Evolutionary conservation across 2,888 invertebrate species (phyloP), one percentile per base, ranked within the genome.

Genomic region (Melolontha melolontha): DNA sequence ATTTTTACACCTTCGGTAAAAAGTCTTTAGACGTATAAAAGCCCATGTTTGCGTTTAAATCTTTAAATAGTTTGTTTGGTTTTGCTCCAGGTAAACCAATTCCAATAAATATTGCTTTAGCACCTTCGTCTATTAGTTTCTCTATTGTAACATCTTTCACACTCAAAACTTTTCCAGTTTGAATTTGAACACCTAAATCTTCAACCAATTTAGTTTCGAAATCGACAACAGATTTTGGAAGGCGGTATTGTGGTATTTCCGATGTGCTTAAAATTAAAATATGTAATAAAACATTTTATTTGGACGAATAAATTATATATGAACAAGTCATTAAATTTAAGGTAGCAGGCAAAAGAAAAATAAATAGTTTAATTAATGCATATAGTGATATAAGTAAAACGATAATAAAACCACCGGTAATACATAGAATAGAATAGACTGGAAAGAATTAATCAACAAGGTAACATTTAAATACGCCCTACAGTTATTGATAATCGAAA

Each of bases 11-110:
- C 47, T 88, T 83, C 0, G 98, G 98, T 63, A 99, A 83, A 79
- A 98, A 98, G 72, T 90, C 90, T 82, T 99, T 99, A 51, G 98
- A 98, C 0, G 98, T 97, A 79, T 89, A 98, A 83, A 97, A 98
- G 0, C 98, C 98, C 87, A 92, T 91, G 7, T 90, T 88, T 64
- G 88, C 84, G 0, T 88, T 90, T 0, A 98, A 85, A 0, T 88
- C 88, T 74, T 89, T 84, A 80, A 97, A 96, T 17, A 95, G 90
- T 0, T 92, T 88, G 64, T 92, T 88, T 14, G 86, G 85, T 77
- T 95, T 98, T 0, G 98, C 91, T 79, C 97, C 91, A 0, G 98
- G 98, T 44, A 98, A 85, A 49, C 98, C 97, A 77, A 94, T 91
- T 7, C 94, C 94, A 5, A 95, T 80, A 78, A 94, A 99, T 1